Evolutionary conservation across 2,797 vertebrate species (phyloP), one percentile per base, ranked within the genome.

Genomic region (Cyprinella venusta): DNA sequence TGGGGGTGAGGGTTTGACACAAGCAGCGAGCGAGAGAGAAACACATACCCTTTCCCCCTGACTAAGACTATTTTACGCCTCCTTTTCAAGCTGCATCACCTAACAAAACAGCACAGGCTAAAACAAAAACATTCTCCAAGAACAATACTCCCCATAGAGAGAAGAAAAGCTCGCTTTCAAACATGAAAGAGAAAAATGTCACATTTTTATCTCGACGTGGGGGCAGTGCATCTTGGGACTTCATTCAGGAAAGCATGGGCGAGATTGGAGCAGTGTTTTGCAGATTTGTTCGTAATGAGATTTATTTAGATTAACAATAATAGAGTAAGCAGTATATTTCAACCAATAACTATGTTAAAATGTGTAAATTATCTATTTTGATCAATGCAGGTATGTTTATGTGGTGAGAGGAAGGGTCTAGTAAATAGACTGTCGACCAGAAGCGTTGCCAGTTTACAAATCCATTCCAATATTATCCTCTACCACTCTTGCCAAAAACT

Each of bases 41-140:
- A 87, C 86, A 81, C 90, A 89, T 89, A 90, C 90, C 84, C 90
- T 87, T 38, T 91, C 88, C 79, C 82, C 84, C 82, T 86, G 87
- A 92, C 90, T 93, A 95, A 93, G 91, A 91, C 92, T 91, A 92
- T 93, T 95, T 94, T 93, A 95, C 91, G 91, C 90, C 93, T 94
- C 91, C 93, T 91, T 92, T 92, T 94, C 91, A 90, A 86, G 82
- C 90, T 86, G 87, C 81, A 40, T 89, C 84, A 90, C 87, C 70
- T 30, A 84, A 89, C 84, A 90, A 91, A 94, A 93, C 90, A 92
- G 90, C 88, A 89, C 79, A 50, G 87, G 71, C 88, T 91, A 89
- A 94, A 93, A 93, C 92, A 93, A 94, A 95, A 93, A 88, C 85
- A 78, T 86, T 86, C 80, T 87, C 86, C 16, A 50, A 89, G 91